Conservation (phyloP, 2,797 vertebrate genomes). For the Diplodus puntazzo region DNA sequence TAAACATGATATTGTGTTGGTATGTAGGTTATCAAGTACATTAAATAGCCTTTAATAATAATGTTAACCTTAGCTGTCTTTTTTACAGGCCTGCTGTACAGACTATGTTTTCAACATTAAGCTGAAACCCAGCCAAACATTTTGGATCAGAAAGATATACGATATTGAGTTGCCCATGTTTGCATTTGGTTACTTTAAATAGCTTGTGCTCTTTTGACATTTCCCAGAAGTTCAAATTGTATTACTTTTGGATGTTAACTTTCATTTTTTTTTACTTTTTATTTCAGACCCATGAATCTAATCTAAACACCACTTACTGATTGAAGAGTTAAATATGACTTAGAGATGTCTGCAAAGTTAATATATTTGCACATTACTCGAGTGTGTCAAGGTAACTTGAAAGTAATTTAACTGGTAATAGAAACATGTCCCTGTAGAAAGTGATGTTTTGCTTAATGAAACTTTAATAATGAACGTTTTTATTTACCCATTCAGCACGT, state of each 20-base stretch:
- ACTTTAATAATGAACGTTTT: not conserved
- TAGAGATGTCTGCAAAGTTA: not conserved
- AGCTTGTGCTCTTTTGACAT: not conserved
- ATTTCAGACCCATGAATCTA: not conserved
- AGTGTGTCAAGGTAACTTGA: not conserved
- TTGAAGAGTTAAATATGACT: constrained; percentile 3
- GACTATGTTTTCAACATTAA: not conserved
- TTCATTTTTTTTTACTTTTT: not conserved
- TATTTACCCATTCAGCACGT: not conserved
- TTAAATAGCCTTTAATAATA: constrained; percentile 13
- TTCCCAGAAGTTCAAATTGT: not conserved
- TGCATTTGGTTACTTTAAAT: not conserved
- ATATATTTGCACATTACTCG: not conserved
- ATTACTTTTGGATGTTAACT: not conserved
- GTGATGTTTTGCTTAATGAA: not conserved
- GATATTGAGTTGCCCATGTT: not conserved
- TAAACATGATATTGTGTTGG: constrained; percentile 52
- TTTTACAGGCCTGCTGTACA: constrained; percentile 4
- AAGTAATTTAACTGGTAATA: not conserved
- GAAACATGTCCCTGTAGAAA: not conserved
- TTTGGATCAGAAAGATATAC: not conserved
- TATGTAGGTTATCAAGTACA: constrained; percentile 33
- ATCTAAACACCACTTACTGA: not conserved
- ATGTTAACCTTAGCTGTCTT: not conserved
- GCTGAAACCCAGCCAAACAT: constrained; percentile 7